Percentiles rank a stretch among this genome's conserved stretches.
Conservation (phyloP, 2,888 invertebrate species). For the Phrixothrix hirtus region DNA sequence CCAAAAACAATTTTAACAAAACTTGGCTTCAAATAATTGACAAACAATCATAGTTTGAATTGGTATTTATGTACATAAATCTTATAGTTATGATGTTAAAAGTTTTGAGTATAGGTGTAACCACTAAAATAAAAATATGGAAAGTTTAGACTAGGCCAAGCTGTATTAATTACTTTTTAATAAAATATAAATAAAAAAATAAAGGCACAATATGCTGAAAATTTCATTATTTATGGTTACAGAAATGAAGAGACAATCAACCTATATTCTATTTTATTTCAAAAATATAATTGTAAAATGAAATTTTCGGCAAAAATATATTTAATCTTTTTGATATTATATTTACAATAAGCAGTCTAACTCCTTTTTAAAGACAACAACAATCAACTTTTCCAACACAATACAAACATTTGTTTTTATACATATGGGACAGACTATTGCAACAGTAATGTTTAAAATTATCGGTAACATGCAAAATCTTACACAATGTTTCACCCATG, state of each 20-base stretch:
- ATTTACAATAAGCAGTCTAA: conserved; percentile 40
- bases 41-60: conserved; percentile 15
- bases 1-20: conserved; percentile 38
- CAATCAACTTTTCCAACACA: neutral
- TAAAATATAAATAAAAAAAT: conserved; percentile 38
- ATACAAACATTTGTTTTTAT: conserved; percentile 2
- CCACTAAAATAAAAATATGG: conserved; percentile 6
- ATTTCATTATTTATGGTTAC: conserved; percentile 26
- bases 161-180: conserved; percentile 22
- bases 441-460: too few species aligned
- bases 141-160: conserved; percentile 35
- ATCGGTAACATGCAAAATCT: too few species aligned
- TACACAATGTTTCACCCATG: too few species aligned
- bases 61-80: conserved; percentile 9
- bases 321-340: conserved; percentile 32
- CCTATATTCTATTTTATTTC: neutral
- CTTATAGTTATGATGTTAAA: conserved; percentile 4
- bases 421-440: neutral
- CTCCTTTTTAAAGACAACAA: conserved; percentile 34
- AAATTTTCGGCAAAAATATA: conserved; percentile 37
- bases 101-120: too few species aligned
- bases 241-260: conserved; percentile 11
- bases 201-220: conserved; percentile 39
- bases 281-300: conserved; percentile 14
- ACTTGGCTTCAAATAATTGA: conserved; percentile 30